A percentile compares a stretch with the other conserved stretches of the same genome.
Conservation (phyloP, 2,797 vertebrate species). For the Balearica regulorum region DNA sequence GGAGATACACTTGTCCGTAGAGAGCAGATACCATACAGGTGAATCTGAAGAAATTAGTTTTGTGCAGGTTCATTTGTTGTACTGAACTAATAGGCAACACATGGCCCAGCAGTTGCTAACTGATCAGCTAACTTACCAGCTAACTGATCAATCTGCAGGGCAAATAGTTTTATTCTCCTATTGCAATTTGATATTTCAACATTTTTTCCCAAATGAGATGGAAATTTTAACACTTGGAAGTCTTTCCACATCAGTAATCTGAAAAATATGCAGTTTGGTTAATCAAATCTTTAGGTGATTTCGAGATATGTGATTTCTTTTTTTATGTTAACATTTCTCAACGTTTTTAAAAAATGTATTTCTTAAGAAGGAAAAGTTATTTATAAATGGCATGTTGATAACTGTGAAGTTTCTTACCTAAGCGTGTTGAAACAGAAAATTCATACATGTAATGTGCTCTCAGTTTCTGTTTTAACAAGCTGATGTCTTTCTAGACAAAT, state of each 20-base stretch:
- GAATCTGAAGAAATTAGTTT: background rate
- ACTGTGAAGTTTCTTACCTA: background rate
- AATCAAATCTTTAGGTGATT: background rate
- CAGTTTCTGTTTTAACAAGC: background rate
- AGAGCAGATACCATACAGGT: background rate
- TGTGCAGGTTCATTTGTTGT: background rate
- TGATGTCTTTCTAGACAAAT: background rate
- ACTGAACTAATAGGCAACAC: background rate
- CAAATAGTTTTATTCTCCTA: background rate
- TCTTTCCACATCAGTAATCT: background rate
- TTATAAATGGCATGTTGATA: background rate
- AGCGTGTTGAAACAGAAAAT: background rate
- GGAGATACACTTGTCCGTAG: background rate
- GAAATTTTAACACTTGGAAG: background rate
- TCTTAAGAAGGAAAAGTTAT: background rate
- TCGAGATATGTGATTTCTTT: background rate
- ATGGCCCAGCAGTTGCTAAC: background rate
- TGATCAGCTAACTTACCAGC: too few relatives aligned
- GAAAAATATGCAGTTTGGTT: rapidly evolving
- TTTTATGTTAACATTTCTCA: background rate
- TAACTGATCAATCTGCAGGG: background rate
- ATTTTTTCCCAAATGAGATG: background rate
- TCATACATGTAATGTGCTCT: background rate
- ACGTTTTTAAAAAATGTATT: background rate
- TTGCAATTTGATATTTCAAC: background rate